Base-by-base conservation (phyloP, 92 coral and sea anemone genomes). In the Porites divaricata region DNA sequence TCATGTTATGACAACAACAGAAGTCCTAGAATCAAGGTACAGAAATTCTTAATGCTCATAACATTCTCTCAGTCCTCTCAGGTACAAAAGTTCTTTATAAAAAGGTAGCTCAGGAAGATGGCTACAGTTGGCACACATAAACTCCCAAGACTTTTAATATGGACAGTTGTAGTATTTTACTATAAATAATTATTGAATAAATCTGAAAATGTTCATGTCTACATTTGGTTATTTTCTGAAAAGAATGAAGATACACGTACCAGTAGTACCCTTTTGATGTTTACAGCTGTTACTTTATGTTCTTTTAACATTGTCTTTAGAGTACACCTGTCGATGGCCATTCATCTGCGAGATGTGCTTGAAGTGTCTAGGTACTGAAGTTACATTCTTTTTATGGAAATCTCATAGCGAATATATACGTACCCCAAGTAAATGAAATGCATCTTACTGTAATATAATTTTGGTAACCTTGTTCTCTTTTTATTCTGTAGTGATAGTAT, bases 351-450 rank as follows among this genome's bases (percentile, higher is more conserved):
- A 24, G 17, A 78, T 59, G 67, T 35, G 28, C 79, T 82, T 8
- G 61, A 82, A n/a, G 69, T 72, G 22, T 50, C 65, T 16, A 82
- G 86, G 86, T 82, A 72, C 75, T 16, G 23, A 50, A 10, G 59
- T 11, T 54, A 1, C 16, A 54, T 54, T 54, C 0, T 54, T 54
- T 11, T 54, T 54, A 15, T 54, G 59, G 4, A 54, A 68, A 28
- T 28, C n/a, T 68, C 28, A 19, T 41, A 9, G 58, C 58, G 10
- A 54, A 54, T 11, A 12, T 2, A 15, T 12, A 10, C 0, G 6
- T 35, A 35, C 45, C 45, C 45, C 3, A 35, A 35, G 45, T 35
- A 35, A 35, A 6, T 6, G 45, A 35, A 35, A 35, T 35, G 45
- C 4, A 35, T 35, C 3, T 35, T 35, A 35, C 45, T 35, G 45